Conservation (phyloP, 2,113 vertebrate species). For the Paramormyrops kingsleyae region DNA sequence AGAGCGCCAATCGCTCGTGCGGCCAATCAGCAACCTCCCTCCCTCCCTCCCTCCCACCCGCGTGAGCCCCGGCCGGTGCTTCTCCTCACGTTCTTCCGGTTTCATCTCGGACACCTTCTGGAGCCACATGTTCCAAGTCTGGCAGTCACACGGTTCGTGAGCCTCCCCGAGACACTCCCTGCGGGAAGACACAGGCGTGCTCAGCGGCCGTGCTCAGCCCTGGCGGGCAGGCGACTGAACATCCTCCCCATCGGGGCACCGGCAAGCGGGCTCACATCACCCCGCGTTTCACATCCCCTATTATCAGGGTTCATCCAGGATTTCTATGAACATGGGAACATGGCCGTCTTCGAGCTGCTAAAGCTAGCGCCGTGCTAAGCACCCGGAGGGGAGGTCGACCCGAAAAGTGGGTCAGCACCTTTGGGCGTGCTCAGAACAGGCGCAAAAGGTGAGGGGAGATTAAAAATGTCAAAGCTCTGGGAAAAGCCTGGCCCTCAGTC, state of each 20-base stretch:
- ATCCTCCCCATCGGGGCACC: background rate
- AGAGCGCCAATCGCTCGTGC: background rate
- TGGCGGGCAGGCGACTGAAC: background rate
- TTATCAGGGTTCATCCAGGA: background rate
- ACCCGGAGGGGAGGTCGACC: background rate
- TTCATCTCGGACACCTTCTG: slow-evolving; percentile 94
- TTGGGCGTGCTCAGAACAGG: background rate
- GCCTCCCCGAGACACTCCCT: slow-evolving; percentile 97
- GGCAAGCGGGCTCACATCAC: background rate
- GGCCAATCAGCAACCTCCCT: background rate
- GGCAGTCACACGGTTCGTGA: slow-evolving; percentile 95
- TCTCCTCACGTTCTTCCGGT: slow-evolving; percentile 85
- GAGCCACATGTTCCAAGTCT: slow-evolving; percentile 92
- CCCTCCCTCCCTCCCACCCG: background rate
- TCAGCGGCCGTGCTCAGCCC: background rate
- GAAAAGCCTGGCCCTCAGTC: background rate
- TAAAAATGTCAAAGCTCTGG: background rate
- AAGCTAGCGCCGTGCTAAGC: background rate
- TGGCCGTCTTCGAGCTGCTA: background rate
- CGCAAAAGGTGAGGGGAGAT: background rate
- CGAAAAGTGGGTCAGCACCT: background rate
- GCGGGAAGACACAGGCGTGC: slow-evolving; percentile 6
- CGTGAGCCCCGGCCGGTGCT: background rate
- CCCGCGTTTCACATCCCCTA: background rate
- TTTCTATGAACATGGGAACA: background rate